Evolutionary conservation across 2,113 vertebrate genomes (phyloP), one percentile per base, ranked within the genome.

Genomic region (Zootoca vivipara): DNA sequence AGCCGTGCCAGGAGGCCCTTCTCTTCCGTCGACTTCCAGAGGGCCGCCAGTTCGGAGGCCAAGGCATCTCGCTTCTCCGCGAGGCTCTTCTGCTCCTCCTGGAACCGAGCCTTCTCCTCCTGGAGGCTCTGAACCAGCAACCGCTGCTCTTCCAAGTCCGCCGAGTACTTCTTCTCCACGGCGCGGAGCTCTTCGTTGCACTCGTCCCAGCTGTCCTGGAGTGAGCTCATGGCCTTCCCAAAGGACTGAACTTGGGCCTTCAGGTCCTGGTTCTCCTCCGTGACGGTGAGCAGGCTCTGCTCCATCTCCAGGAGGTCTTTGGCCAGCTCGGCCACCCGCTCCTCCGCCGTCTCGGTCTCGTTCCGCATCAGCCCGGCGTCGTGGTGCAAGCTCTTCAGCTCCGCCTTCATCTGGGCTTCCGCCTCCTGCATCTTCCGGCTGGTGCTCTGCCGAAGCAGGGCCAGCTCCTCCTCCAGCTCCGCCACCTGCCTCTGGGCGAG

Each of bases 281-380:
- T 98, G 92, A 98, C 97, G 16, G 58, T 73, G 12, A 99, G 96
- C 40, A 99, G 93, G 82, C 95, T 98, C 96, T 99, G 98, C 24
- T 99, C 98, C 87, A 98, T 96, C 38, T 96, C 96, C 95, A 99
- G 93, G 87, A 99, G 94, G 95, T 99, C 99, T 62, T 91, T 95
- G 12, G 99, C 99, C 93, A 99, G 92, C 90, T 99, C 99, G 0
- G 98, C 98, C 79, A 99, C 99, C 92, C 99, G 97, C 93, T 99
- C 99, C 92, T 98, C 98, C 0, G 98, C 98, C 0, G 96, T 99
- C 95, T 99, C 99, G 0, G 98, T 97, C 95, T 99, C 98, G 0
- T 98, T 99, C 46, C 99, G 96, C 97, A 99, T 97, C 94, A 99
- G 97, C 1, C 99, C 98, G 2, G 97, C 98, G 82, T 99, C 98